phyloP scores from a whole-genome alignment of 2,888 invertebrate genomes.

The Pheosia gnoma region DNA sequence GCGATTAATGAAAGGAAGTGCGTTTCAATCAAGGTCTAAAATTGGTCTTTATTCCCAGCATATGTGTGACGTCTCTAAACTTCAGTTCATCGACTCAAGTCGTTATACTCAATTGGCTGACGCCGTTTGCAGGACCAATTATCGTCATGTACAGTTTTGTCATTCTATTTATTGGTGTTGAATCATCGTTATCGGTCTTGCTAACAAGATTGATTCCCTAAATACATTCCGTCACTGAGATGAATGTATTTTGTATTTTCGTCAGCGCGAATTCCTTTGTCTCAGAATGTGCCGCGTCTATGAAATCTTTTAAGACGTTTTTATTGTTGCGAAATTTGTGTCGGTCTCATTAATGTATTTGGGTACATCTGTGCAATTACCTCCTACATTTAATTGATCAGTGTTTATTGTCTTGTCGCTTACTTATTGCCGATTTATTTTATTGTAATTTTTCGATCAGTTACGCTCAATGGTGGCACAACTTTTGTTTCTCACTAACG shows the following conservation, averaged over 20 bases:
- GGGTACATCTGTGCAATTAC: constrained; percentile 1
- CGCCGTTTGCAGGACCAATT: constrained; percentile 66
- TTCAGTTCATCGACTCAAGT: constrained; percentile 67
- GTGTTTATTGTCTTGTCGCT: constrained; percentile 13
- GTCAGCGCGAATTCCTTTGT: constrained; percentile 1
- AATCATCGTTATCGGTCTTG: constrained; percentile 60
- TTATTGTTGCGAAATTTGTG: not conserved
- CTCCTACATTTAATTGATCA: constrained; percentile 6
- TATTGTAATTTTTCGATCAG: constrained; percentile 7
- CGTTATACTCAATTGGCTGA: constrained; percentile 66
- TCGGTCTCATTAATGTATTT: constrained; percentile 4
- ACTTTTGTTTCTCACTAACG: too few species aligned
- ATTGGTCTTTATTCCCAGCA: constrained; percentile 27
- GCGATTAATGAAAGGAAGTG: constrained; percentile 10
- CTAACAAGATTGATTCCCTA: constrained; percentile 42
- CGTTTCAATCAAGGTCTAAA: constrained; percentile 16
- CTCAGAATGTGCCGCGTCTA: not conserved
- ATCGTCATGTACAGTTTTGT: constrained; percentile 57
- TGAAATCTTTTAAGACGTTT: not conserved
- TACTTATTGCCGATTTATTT: constrained; percentile 20
- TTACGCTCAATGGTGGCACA: not conserved
- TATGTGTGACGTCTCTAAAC: constrained; percentile 35
- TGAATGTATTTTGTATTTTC: constrained; percentile 8
- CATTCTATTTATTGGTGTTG: constrained; percentile 56
- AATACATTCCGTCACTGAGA: constrained; percentile 6